Evolutionary conservation across 2,888 invertebrate genomes (phyloP).

Genomic region (Cybosia mesomella): DNA sequence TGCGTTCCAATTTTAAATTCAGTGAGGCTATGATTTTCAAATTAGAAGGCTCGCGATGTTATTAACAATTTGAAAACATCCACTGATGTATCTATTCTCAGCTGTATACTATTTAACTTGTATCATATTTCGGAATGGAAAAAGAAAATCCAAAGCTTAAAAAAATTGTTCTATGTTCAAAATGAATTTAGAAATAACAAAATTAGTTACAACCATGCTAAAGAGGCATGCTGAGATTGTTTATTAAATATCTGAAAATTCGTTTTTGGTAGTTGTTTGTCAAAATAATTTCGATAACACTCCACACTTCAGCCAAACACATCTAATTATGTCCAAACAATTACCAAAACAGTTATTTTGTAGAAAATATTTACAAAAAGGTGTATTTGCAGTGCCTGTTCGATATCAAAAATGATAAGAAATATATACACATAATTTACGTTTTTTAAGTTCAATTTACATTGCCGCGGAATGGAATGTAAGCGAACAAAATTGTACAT

Average conservation of each 20-base stretch:
- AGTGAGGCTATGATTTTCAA: too few relatives aligned
- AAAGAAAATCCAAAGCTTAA: slow-evolving; percentile 38
- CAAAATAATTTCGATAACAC: slow-evolving; percentile 8
- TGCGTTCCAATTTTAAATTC: too few relatives aligned
- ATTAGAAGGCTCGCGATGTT: not conserved
- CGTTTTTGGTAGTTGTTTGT: slow-evolving; percentile 22
- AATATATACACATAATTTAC: not conserved
- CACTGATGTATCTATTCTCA: not conserved
- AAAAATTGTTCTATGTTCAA: slow-evolving; percentile 23
- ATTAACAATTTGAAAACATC: not conserved
- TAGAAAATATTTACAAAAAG: slow-evolving; percentile 12
- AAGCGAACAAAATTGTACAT: too few relatives aligned
- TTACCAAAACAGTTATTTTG: slow-evolving; percentile 8
- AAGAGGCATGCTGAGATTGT: slow-evolving; percentile 23
- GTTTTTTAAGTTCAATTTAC: too few relatives aligned
- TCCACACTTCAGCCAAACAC: slow-evolving; percentile 20
- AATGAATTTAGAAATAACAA: slow-evolving; percentile 37
- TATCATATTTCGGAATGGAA: slow-evolving; percentile 37
- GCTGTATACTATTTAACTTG: slow-evolving; percentile 16
- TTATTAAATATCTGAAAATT: slow-evolving; percentile 4
- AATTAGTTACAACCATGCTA: slow-evolving; percentile 55
- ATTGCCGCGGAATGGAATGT: too few relatives aligned
- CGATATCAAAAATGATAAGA: not conserved
- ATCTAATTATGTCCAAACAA: slow-evolving; percentile 14
- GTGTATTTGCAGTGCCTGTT: slow-evolving; percentile 4